These are phyloP conservation scores for Hipposideros armiger DNA, from an alignment of 2,113 vertebrate species.

Conservation along the genomic window DNA sequence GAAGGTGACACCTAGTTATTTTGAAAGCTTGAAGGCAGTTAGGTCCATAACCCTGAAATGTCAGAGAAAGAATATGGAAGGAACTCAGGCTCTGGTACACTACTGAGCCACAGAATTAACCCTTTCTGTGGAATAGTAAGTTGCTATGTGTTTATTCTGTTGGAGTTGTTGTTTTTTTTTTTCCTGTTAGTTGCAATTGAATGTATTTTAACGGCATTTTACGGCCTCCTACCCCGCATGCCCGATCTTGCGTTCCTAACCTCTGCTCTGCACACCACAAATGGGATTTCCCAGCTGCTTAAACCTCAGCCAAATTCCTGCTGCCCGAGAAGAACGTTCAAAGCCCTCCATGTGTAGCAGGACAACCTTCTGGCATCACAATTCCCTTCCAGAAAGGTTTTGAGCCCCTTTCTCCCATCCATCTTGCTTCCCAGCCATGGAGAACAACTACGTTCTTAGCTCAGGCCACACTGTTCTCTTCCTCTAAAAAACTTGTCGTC, in stretches of 20 bases:
- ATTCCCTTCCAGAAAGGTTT: background rate
- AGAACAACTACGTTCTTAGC: background rate
- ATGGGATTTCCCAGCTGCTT: background rate
- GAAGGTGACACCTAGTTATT: background rate
- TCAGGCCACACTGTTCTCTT: background rate
- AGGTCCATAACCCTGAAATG: background rate
- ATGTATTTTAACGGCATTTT: background rate
- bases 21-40: background rate
- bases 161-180: background rate
- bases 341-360: background rate
- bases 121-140: background rate
- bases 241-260: background rate
- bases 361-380: background rate
- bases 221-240: background rate
- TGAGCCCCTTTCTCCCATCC: no score
- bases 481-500: background rate
- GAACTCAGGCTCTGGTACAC: background rate
- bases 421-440: no score
- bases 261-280: no score
- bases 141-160: background rate
- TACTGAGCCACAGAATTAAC: background rate
- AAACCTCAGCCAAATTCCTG: background rate
- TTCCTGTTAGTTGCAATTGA: background rate
- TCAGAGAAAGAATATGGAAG: background rate
- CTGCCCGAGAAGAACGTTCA: no score